Base-by-base conservation (phyloP, 2,888 invertebrate species). In the Mesorhabditis sp. region DNA sequence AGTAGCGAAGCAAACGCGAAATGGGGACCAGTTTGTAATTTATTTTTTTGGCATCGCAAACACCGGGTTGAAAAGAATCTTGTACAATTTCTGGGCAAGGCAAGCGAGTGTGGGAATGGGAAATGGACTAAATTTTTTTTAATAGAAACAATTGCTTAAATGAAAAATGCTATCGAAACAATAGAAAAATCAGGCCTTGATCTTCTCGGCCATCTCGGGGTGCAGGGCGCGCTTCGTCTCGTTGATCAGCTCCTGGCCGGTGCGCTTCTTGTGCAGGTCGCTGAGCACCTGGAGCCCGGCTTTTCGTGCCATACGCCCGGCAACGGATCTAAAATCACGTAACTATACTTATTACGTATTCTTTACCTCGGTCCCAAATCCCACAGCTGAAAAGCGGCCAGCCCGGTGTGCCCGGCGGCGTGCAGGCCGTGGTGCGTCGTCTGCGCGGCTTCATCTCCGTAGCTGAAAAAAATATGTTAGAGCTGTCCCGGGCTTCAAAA, bases 391-490 rank as follows among this genome's bases (percentile, higher is more conserved):
- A 90, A 88, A 43, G 90, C 90, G 3, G 91, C 89, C 79, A 89
- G 87, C 50, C 90, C 90, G 0, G 91, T 89, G 86, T 92, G 91
- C 6, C 92, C 92, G 4, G 91, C 89, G 0, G 91, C 90, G 79
- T 90, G 89, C 65, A 92, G 88, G 0, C 91, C 90, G 80, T 91
- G 89, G 65, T 89, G 89, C 0, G 92, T 90, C 4, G 91, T 87
- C 73, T 88, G 87, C 1, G 91, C 91, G 43, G 90, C 91, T 15
- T 91, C 89, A 10, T 87, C 86, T 0, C 92, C 92, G 86, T 92
- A 92, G 83, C 91, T 91, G 86, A 69, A 67, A 28, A 10, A 15
- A 7, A 64, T 3, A 42, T 44, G 5, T 69, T 50, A 28, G 2
- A 28, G 28, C 28, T 28, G 28, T 2, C 28, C 28, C 28, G 28